phyloP scores from a whole-genome alignment of 1,140 invertebrate genomes.

The Pachyrhynchus sulphureomaculatus region DNA sequence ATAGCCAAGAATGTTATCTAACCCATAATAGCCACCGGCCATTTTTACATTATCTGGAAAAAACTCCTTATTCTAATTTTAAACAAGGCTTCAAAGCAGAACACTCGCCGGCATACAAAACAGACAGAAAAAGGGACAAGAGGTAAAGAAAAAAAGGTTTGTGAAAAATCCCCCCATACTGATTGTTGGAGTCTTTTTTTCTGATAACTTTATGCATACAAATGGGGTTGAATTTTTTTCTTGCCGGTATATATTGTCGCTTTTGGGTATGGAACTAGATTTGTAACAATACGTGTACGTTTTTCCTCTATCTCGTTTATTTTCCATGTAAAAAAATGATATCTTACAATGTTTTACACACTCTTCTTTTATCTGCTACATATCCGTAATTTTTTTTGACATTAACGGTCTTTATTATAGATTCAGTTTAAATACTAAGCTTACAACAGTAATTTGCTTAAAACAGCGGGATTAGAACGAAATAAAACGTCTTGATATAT shows the following conservation, averaged over 20 bases:
- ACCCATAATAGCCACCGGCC: too few species aligned
- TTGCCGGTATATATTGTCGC: slow-evolving; percentile 12
- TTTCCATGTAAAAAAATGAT: too few species aligned
- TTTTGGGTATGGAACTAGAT: slow-evolving; percentile 19
- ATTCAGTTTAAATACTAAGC: too few species aligned
- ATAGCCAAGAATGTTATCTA: too few species aligned
- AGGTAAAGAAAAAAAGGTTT: slow-evolving; percentile 4
- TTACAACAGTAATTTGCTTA: too few species aligned
- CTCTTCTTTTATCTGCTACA: too few species aligned
- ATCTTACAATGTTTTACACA: too few species aligned
- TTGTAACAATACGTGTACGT: slow-evolving; percentile 1
- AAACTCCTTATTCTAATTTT: background rate
- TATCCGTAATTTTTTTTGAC: too few species aligned
- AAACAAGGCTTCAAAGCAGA: background rate
- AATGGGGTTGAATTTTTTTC: slow-evolving; percentile 17
- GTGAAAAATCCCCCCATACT: slow-evolving; percentile 13
- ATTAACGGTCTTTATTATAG: too few species aligned
- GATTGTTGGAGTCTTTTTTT: slow-evolving; percentile 21
- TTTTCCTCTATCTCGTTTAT: slow-evolving; percentile 7
- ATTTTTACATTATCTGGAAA: too few species aligned
- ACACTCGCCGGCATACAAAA: slow-evolving; percentile 10
- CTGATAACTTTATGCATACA: slow-evolving; percentile 24
- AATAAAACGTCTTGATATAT: too few species aligned
- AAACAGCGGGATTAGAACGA: too few species aligned
- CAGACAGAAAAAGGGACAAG: background rate